Conservation (phyloP, 1,140 invertebrate genomes). For the Cherax destructor region DNA sequence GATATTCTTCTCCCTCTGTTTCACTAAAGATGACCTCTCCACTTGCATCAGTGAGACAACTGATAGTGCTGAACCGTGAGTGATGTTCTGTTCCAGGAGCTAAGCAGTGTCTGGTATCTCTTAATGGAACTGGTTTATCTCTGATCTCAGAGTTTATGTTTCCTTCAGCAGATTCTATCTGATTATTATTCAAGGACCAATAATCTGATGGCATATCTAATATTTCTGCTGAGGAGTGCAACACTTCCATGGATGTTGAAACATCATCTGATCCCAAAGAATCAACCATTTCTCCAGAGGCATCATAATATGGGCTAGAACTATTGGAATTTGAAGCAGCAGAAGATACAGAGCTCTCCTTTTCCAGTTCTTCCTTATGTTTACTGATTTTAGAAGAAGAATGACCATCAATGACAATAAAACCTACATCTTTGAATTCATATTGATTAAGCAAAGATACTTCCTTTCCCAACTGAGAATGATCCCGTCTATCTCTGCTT, state of each 20-base stretch:
- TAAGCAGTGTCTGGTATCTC: background rate
- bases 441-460: slow-evolving; percentile 9
- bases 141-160: background rate
- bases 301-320: slow-evolving; percentile 60
- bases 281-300: slow-evolving; percentile 61
- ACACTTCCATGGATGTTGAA: slow-evolving; percentile 65
- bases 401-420: slow-evolving; percentile 21
- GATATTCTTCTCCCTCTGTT: slow-evolving; percentile 69
- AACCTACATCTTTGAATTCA: slow-evolving; percentile 45
- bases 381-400: background rate
- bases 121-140: slow-evolving; percentile 8
- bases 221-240: slow-evolving; percentile 66
- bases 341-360: slow-evolving; percentile 30
- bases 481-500: background rate
- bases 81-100: slow-evolving; percentile 21
- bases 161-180: background rate
- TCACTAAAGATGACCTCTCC: slow-evolving; percentile 68
- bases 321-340: slow-evolving; percentile 48
- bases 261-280: slow-evolving; percentile 59
- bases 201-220: slow-evolving; percentile 27
- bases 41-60: slow-evolving; percentile 64
- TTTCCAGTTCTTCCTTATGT: slow-evolving; percentile 12
- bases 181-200: slow-evolving; percentile 5
- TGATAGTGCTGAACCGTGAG: slow-evolving; percentile 65
- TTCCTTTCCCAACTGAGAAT: background rate